Evolutionary conservation across 2,113 vertebrate genomes (phyloP).

Genomic region (Pituophis catenifer): DNA sequence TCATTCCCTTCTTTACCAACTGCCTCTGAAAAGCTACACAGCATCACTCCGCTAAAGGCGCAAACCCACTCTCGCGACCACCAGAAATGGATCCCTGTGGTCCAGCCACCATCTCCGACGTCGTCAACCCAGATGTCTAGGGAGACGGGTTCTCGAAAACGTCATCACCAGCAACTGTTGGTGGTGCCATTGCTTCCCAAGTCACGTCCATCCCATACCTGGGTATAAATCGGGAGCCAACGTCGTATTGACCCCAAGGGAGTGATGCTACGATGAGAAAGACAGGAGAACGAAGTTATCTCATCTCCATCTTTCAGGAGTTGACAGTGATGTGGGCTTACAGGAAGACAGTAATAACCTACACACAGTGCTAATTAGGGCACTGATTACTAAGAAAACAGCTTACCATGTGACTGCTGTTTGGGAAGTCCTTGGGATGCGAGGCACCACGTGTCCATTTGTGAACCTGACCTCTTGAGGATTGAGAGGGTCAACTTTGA

Average conservation of each 20-base stretch:
- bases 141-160: slow-evolving; percentile 11
- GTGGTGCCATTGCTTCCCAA: not conserved
- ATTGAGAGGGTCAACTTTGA: not conserved
- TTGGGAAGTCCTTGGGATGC: not conserved
- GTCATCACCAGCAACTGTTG: not conserved
- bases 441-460: not conserved
- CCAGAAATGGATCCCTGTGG: not conserved
- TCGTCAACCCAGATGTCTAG: slow-evolving; percentile 8
- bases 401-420: not conserved
- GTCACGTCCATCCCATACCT: not conserved
- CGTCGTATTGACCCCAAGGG: not conserved
- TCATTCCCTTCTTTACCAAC: slow-evolving; percentile 26
- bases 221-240: fast-evolving
- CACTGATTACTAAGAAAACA: not conserved
- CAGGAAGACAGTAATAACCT: not conserved
- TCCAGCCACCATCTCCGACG: slow-evolving; percentile 31
- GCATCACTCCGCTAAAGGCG: not conserved
- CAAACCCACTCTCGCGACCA: fast-evolving
- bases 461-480: not conserved
- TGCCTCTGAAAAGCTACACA: fast-evolving
- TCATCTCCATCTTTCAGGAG: not conserved
- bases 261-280: not conserved
- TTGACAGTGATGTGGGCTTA: not conserved
- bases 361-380: not conserved
- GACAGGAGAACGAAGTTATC: fast-evolving